Evolutionary conservation across 2,888 invertebrate genomes (phyloP), one percentile per base, ranked within the genome.

Genomic region (Mythimna lalbum): DNA sequence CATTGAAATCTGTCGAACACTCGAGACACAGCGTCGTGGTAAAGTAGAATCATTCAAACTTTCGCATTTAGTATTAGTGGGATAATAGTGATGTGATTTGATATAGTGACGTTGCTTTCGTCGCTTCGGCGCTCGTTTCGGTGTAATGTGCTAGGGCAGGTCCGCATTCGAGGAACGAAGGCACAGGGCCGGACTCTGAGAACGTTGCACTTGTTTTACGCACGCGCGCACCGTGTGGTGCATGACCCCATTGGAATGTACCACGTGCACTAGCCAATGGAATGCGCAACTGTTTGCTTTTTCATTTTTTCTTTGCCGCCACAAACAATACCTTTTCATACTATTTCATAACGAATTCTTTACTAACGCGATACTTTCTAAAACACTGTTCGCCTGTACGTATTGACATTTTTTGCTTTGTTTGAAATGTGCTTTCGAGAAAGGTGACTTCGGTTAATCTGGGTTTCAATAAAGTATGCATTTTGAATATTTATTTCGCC

Each of bases 221-320:
- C 93, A 92, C 94, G 93, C 92, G 91, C 92, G 87, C 91, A 87
- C 90, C 86, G 92, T 90, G 91, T 93, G 94, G 95, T 93, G 93
- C 95, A 94, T 95, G 96, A 95, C 95, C 95, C 94, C 95, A 86
- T 86, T 88, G 95, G 95, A 94, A 95, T 95, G 95, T 91, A 90
- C 95, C 95, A 95, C 95, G 95, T 95, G 95, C 93, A 93, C 93
- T 94, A 93, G 93, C 92, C 92, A 82, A 89, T 91, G 95, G 95
- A 94, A 95, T 96, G 95, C 93, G 95, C 95, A 94, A 95, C 94
- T 95, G 95, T 95, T 95, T 95, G 93, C 94, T 93, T 93, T 94
- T 94, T 92, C 81, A 90, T 93, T 94, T 94, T 93, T 92, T 88
- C 89, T 89, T 88, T 86, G 88, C 89, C 90, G 90, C 91, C 91